Conservation (phyloP, 2,888 invertebrate species). For the Fissipunctia ypsillon region DNA sequence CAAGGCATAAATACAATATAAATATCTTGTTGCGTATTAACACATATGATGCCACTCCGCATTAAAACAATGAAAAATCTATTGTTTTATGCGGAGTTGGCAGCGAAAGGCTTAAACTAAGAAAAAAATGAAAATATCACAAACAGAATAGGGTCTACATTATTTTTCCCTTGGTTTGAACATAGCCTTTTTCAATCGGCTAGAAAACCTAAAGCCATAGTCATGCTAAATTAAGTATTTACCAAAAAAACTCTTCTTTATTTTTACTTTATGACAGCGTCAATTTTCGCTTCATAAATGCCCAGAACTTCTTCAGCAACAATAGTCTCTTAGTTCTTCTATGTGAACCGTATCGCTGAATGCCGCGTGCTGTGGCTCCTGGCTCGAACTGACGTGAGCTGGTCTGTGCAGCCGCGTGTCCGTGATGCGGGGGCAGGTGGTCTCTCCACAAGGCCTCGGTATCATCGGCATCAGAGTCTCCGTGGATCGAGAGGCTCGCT, state of each 20-base stretch:
- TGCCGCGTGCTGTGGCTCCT: conserved; percentile 72
- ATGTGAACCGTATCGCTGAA: conserved; percentile 77
- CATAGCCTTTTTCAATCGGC: background rate
- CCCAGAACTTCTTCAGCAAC: background rate
- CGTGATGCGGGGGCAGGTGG: conserved; percentile 99
- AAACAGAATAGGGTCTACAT: background rate
- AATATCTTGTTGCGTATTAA: conserved; percentile 18
- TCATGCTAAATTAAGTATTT: background rate
- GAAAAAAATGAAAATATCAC: background rate
- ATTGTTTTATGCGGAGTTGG: no score
- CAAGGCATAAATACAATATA: conserved; percentile 28
- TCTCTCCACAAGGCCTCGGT: conserved; percentile 98
- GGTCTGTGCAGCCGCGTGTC: conserved; percentile 97
- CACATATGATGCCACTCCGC: no score
- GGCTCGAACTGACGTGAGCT: conserved; percentile 80
- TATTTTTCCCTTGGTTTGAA: no score
- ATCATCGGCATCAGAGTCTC: conserved; percentile 99
- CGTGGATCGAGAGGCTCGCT: conserved; percentile 97
- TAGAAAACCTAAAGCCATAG: background rate
- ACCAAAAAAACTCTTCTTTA: background rate
- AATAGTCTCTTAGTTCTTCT: conserved; percentile 28
- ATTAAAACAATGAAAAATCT: no score
- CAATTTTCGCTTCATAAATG: background rate
- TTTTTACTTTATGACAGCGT: background rate
- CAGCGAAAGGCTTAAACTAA: no score